phyloP scores from a whole-genome alignment of 1,140 invertebrate species.

The Pseudomyrmex dendroicus region DNA sequence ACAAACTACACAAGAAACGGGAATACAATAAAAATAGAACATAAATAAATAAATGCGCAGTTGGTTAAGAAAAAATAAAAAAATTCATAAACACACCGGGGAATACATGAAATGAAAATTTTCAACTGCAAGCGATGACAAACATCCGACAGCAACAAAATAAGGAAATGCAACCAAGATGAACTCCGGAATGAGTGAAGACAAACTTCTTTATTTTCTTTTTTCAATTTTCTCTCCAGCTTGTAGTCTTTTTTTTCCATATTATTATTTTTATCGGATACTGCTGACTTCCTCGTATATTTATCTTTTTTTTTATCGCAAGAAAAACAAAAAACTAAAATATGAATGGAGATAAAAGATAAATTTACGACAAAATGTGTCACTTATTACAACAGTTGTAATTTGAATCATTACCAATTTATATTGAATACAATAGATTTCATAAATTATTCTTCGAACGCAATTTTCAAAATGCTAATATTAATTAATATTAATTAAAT shows the following conservation, averaged over 20 bases:
- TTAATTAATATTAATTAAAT: no score
- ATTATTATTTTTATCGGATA: slow-evolving; percentile 44
- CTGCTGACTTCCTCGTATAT: neutral
- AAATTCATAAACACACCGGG: neutral
- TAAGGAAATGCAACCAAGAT: slow-evolving; percentile 16
- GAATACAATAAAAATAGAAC: no score
- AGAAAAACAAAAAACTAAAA: slow-evolving; percentile 1
- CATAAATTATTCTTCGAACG: no score
- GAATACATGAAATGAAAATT: slow-evolving; percentile 21
- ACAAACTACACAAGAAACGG: neutral
- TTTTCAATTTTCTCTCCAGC: slow-evolving; percentile 14
- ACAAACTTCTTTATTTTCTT: slow-evolving; percentile 17
- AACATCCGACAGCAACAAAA: slow-evolving; percentile 29
- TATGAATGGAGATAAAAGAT: neutral
- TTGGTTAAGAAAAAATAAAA: neutral
- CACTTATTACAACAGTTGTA: neutral
- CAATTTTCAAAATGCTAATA: slow-evolving; percentile 9
- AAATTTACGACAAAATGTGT: neutral
- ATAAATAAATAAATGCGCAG: neutral
- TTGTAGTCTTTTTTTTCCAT: neutral
- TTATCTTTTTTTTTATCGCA: neutral
- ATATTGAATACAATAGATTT: neutral
- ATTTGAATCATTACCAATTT: neutral
- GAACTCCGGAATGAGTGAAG: neutral
- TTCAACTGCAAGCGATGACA: slow-evolving; percentile 14